Percentiles rank a stretch among this genome's conserved stretches.
These are phyloP conservation scores for Struthidea cinerea DNA, from an alignment of 2,113 vertebrate genomes.

Conservation along the genomic window DNA sequence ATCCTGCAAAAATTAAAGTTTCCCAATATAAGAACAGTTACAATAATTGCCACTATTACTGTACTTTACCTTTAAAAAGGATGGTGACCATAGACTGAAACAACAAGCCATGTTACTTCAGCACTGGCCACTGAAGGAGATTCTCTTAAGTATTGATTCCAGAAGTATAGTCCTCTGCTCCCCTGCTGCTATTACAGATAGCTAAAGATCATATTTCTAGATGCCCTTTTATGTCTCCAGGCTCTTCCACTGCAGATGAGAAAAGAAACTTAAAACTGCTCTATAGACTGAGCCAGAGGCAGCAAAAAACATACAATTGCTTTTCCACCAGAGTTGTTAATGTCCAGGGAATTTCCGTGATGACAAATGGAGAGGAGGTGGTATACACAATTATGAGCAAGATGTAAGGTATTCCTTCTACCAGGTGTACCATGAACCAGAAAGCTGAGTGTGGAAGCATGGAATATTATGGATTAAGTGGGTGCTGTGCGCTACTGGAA, in stretches of 20 bases:
- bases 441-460: not conserved
- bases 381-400: not conserved
- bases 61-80: not conserved
- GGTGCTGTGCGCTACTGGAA: not conserved
- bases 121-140: not conserved
- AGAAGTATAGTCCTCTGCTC: not conserved
- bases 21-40: not conserved
- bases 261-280: not conserved
- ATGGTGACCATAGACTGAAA: not conserved
- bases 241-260: not conserved
- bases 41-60: not conserved
- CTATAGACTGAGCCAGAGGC: not conserved
- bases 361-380: not conserved
- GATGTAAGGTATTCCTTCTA: not conserved
- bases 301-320: not conserved
- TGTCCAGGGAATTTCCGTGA: not conserved
- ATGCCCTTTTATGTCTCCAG: not conserved
- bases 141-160: not conserved
- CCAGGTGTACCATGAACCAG: not conserved
- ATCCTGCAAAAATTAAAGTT: not conserved
- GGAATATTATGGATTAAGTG: not conserved
- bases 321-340: not conserved
- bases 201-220: not conserved
- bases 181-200: not conserved
- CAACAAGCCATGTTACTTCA: not conserved